Evolutionary conservation across 2,113 vertebrate genomes (phyloP), one percentile per base, ranked within the genome.

Genomic region (Lepus timidus): DNA sequence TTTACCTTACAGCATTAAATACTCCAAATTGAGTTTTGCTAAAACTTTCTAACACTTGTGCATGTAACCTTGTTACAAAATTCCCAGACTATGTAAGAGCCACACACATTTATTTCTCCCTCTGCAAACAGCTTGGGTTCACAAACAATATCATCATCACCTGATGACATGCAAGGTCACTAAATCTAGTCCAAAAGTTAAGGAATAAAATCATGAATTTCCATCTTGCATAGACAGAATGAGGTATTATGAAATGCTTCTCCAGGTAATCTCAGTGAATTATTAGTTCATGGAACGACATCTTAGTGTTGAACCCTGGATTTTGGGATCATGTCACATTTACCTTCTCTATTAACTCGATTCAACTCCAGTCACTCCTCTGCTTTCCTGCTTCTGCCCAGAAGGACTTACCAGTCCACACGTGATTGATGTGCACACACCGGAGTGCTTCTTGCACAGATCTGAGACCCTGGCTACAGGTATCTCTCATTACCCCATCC

Each of bases 1-100:
- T 82, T 92, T 76, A 74, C 25, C 89, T 91, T 44, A 96, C 19
- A 95, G 52, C 68, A 82, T 92, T 85, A 84, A 65, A 88, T 44
- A 85, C 25, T 87, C 51, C 74, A 90, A 93, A 94, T 62, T 96
- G 58, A 85, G 62, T 79, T 85, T 85, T 49, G 39, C 71, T 81
- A 76, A 81, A 76, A 85, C 31, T 86, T 81, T 91, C 79, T 74
- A 82, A 86, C 36, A 82, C 36, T 71, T 88, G 12, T 65, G 80
- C 4, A 9, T 3, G 3, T 52, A 94, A 85, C 52, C 61, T 44
- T 83, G 74, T 90, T 95, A 95, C 25, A 95, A 93, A 95, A 94
- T 36, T 61, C 9, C 39, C 79, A 80, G 58, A 67, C 76, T 96
- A 84, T 20, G 0, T 65, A 94, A 84, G 71, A 44, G 88, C 17